These are phyloP conservation scores for Zygogramma bicolorata DNA, from an alignment of 2,888 invertebrate genomes.

Conservation along the genomic window DNA sequence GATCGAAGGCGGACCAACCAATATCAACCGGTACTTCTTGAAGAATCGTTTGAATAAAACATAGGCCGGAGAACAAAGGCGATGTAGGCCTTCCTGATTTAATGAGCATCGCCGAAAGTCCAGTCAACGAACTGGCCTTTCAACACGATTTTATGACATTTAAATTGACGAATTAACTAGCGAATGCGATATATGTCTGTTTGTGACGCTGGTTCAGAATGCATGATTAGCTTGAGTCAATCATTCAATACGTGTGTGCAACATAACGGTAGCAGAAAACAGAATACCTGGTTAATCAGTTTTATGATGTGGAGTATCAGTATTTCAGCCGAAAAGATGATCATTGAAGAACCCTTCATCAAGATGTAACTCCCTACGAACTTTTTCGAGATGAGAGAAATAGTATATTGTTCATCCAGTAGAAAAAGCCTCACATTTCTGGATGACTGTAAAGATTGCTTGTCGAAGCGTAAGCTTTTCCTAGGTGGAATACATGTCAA, in stretches of 20 bases:
- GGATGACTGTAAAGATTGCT: too few species aligned
- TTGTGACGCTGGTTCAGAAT: background rate
- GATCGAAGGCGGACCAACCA: too few species aligned
- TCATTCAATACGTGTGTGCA: background rate
- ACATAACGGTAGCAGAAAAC: background rate
- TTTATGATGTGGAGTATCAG: too few species aligned
- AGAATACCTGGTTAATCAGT: too few species aligned
- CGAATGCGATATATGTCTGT: background rate
- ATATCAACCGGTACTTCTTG: background rate
- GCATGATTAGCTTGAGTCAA: background rate
- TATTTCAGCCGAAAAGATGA: too few species aligned
- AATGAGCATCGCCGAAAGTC: background rate
- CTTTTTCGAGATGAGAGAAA: too few species aligned
- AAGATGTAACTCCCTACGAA: too few species aligned
- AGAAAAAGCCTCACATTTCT: too few species aligned
- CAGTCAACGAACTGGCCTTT: background rate
- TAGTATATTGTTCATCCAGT: too few species aligned
- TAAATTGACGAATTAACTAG: background rate
- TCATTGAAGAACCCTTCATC: too few species aligned
- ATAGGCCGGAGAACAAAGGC: background rate
- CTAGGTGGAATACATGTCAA: too few species aligned
- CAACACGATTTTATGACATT: background rate
- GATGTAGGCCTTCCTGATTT: background rate
- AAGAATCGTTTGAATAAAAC: background rate
- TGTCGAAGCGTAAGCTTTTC: too few species aligned